phyloP scores from a whole-genome alignment of 2,113 vertebrate genomes.

The Tychaedon coryphoeus region DNA sequence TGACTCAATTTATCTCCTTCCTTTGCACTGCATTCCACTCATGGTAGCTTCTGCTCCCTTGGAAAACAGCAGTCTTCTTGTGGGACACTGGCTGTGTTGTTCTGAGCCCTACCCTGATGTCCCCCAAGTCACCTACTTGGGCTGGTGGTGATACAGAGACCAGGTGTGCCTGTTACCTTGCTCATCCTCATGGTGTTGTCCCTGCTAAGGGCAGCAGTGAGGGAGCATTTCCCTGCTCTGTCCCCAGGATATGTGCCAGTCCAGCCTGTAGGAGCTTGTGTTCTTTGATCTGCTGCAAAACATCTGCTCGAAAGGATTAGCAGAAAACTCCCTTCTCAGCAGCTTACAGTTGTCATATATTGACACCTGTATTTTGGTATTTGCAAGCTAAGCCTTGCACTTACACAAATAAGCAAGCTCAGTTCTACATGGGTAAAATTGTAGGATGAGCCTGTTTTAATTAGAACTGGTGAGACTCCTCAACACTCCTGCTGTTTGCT shows the following conservation, averaged over 20 bases:
- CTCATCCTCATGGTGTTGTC: neutral
- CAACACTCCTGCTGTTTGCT: conserved; percentile 55
- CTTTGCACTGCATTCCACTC: neutral
- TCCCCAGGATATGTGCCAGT: neutral
- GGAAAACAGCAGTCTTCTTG: neutral
- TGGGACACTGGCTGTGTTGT: neutral
- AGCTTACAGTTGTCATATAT: conserved; percentile 34
- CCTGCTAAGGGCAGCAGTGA: neutral
- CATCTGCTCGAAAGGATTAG: conserved; percentile 46
- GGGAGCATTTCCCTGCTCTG: neutral
- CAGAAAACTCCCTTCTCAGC: conserved; percentile 50
- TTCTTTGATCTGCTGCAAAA: conserved; percentile 44
- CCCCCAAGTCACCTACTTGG: neutral
- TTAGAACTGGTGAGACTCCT: conserved; percentile 61
- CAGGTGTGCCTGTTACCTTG: fast-evolving
- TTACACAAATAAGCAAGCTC: conserved; percentile 56
- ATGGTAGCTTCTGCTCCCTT: neutral
- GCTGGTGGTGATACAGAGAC: neutral
- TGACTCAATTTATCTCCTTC: neutral
- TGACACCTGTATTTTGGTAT: conserved; percentile 64
- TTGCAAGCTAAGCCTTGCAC: conserved; percentile 41
- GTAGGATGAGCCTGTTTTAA: conserved; percentile 64
- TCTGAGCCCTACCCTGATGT: neutral
- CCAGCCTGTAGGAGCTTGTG: neutral
- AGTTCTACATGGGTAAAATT: conserved; percentile 59